Percentiles rank a stretch among this genome's conserved stretches.
Evolutionary conservation across 2,797 vertebrate genomes (phyloP).

Genomic region (Platyrinchus mystaceus): DNA sequence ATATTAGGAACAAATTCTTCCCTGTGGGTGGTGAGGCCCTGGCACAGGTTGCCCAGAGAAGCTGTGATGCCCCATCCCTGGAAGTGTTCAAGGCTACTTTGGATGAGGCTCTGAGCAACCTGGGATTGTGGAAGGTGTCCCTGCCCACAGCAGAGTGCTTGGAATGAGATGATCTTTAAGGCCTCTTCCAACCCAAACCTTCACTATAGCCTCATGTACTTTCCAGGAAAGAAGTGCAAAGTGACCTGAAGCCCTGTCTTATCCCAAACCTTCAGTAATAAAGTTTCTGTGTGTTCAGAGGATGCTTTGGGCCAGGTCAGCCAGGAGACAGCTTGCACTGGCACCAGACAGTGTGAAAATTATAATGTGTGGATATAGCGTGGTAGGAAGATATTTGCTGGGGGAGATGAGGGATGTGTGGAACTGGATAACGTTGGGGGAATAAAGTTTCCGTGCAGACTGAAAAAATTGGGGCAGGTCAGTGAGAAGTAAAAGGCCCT

Average conservation of each 20-base stretch:
- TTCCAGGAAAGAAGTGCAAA: not conserved
- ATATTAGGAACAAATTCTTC: not conserved
- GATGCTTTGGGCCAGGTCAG: not conserved
- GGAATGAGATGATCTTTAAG: not conserved
- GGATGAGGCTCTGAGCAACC: rapidly evolving
- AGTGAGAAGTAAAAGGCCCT: not conserved
- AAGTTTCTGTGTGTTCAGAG: not conserved
- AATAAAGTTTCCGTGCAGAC: not conserved
- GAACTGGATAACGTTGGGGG: not conserved
- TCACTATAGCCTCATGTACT: not conserved
- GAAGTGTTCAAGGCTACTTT: not conserved
- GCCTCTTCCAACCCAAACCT: not conserved
- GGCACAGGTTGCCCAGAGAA: not conserved
- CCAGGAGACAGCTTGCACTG: not conserved
- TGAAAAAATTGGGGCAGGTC: not conserved
- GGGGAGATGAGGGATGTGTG: not conserved
- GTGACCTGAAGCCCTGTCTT: rapidly evolving
- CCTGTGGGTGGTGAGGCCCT: rapidly evolving
- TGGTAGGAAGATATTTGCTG: not conserved
- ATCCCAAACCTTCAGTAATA: too few species aligned
- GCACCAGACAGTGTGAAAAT: rapidly evolving
- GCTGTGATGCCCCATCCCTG: not conserved
- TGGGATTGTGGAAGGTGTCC: not conserved
- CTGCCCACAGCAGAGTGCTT: not conserved
- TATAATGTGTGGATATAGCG: rapidly evolving